phyloP scores from a whole-genome alignment of 2,888 invertebrate species.

The Branchellion lobata region DNA sequence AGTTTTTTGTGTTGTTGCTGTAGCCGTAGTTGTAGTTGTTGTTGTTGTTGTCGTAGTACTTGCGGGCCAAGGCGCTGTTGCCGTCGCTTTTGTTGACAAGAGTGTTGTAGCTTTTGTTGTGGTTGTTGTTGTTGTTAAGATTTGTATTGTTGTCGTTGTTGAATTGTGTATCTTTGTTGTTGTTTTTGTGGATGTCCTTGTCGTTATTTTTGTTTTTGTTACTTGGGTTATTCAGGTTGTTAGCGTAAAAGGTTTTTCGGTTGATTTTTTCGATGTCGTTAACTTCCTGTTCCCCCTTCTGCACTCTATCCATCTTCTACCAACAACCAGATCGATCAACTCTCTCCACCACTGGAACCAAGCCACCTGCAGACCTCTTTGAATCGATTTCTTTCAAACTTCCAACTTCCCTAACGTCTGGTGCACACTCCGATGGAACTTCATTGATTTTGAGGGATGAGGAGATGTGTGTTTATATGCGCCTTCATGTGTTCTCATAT shows the following conservation, averaged over 20 bases:
- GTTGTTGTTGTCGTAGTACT: not conserved
- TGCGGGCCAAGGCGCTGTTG: not conserved
- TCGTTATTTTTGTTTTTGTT: constrained; percentile 20
- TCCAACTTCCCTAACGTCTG: too few relatives aligned
- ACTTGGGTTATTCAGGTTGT: not conserved
- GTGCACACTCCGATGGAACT: too few relatives aligned
- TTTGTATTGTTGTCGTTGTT: constrained; percentile 12
- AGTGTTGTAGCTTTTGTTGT: not conserved
- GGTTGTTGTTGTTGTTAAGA: not conserved
- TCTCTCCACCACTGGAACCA: too few relatives aligned
- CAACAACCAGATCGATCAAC: too few relatives aligned
- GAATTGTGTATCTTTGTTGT: not conserved
- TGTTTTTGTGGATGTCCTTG: not conserved
- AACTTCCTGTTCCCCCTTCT: too few relatives aligned
- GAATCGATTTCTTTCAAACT: too few relatives aligned
- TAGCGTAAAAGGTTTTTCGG: not conserved
- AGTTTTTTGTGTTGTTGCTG: not conserved
- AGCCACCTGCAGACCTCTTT: too few relatives aligned
- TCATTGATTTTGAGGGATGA: too few relatives aligned
- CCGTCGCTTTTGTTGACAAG: not conserved
- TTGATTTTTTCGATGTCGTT: not conserved
- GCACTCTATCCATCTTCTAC: too few relatives aligned
- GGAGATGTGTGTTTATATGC: too few relatives aligned
- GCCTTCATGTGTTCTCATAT: too few relatives aligned
- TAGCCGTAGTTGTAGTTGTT: not conserved